Evolutionary conservation across 2,888 invertebrate species (phyloP).

Genomic region (Esperia sulphurella): DNA sequence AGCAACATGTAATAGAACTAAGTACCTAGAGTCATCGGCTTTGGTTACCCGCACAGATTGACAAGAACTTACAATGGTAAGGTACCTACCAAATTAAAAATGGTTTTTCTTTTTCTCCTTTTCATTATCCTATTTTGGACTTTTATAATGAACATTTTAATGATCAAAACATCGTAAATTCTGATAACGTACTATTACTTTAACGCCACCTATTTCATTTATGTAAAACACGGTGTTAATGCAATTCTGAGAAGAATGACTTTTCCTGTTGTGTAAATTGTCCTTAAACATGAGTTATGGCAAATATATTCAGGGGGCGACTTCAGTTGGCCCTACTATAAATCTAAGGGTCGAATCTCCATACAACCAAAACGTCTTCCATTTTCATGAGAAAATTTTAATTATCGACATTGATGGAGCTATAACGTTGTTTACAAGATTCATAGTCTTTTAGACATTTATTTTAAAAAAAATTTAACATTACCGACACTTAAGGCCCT

Average conservation of each 20-base stretch:
- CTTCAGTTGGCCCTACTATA: conserved; percentile 14
- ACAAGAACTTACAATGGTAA: no score
- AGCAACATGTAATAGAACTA: no score
- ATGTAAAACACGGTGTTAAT: conserved; percentile 12
- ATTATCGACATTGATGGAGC: neutral
- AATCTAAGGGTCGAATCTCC: conserved; percentile 11
- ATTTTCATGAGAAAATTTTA: neutral
- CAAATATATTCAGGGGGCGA: conserved; percentile 25
- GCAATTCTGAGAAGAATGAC: conserved; percentile 17
- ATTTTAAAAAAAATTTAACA: no score
- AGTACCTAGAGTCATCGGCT: no score
- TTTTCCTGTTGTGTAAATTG: conserved; percentile 25
- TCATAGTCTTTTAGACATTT: no score
- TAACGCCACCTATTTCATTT: conserved; percentile 6
- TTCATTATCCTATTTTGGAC: no score
- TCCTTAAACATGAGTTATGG: conserved; percentile 27
- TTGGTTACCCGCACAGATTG: no score
- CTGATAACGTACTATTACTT: neutral
- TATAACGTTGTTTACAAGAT: no score
- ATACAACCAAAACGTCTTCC: neutral
- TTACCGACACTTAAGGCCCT: no score
- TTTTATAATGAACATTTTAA: neutral
- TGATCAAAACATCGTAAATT: neutral
- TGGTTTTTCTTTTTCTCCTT: no score
- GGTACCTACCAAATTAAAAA: no score